phyloP scores from a whole-genome alignment of 2,888 invertebrate species.

The Dorcus hopei region DNA sequence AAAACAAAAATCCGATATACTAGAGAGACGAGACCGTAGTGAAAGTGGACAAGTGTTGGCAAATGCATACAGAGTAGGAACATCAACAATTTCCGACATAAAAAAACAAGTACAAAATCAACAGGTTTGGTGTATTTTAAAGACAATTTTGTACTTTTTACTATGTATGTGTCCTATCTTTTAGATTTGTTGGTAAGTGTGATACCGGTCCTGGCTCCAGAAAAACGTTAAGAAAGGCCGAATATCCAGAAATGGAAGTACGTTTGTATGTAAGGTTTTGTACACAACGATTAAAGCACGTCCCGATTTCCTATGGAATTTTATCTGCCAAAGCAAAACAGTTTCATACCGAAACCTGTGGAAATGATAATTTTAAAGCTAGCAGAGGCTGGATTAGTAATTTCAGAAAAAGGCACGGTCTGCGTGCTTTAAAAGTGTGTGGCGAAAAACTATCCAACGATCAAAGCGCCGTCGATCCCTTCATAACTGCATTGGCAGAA shows the following conservation, averaged over 20 bases:
- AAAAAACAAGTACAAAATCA: slow-evolving; percentile 6
- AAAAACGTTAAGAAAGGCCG: slow-evolving; percentile 12
- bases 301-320: slow-evolving; percentile 5
- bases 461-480: slow-evolving; percentile 3
- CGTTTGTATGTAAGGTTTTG: slow-evolving; percentile 11
- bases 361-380: slow-evolving; percentile 12
- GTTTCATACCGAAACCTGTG: slow-evolving; percentile 6
- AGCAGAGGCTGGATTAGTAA: slow-evolving; percentile 13
- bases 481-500: slow-evolving; percentile 2
- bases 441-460: slow-evolving; percentile 5
- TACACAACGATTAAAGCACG: slow-evolving; percentile 9
- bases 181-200: slow-evolving; percentile 3
- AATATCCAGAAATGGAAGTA: slow-evolving; percentile 15
- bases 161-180: background rate
- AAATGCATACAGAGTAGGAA: too few relatives aligned
- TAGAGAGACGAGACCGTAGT: too few relatives aligned
- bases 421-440: slow-evolving; percentile 12
- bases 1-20: too few relatives aligned
- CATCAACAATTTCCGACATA: too few relatives aligned
- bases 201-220: background rate
- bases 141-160: too few relatives aligned
- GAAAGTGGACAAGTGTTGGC: too few relatives aligned
- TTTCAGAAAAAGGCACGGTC: slow-evolving; percentile 15
- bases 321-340: slow-evolving; percentile 8
- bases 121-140: background rate